phyloP scores from a whole-genome alignment of 2,888 invertebrate species.

The Suillia variegata region DNA sequence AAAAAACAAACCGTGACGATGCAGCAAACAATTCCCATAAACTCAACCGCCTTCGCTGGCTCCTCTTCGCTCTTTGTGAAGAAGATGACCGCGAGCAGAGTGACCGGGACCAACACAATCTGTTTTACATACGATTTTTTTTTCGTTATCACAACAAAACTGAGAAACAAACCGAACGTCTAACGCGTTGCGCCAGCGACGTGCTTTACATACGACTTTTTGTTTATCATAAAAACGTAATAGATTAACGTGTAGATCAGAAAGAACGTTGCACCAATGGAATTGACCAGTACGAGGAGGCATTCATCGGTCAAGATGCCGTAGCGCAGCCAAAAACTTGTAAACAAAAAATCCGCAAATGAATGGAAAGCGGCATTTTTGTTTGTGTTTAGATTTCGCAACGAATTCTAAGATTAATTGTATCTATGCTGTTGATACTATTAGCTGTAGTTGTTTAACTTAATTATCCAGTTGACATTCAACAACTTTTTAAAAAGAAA shows the following conservation, averaged over 20 bases:
- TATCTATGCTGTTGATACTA: no score
- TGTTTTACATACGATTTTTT: conserved; percentile 73
- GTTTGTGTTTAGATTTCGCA: neutral
- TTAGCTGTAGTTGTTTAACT: no score
- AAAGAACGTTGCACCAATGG: conserved; percentile 75
- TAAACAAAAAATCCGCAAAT: conserved; percentile 76
- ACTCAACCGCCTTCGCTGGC: conserved; percentile 63
- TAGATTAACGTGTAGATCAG: conserved; percentile 73
- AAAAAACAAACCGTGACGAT: conserved; percentile 76
- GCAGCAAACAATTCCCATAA: conserved; percentile 75
- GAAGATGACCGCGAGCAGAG: conserved; percentile 65
- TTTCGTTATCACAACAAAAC: no score
- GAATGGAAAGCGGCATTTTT: conserved; percentile 75
- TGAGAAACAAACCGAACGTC: no score
- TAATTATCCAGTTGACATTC: no score
- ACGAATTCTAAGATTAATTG: neutral
- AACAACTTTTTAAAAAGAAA: no score
- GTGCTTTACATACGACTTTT: no score
- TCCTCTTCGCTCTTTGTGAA: conserved; percentile 66
- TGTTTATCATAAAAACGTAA: conserved; percentile 75
- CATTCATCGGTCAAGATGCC: conserved; percentile 75
- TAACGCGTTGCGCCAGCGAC: no score
- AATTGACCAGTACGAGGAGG: conserved; percentile 76
- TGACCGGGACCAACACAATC: conserved; percentile 63
- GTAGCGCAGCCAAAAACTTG: conserved; percentile 82